Percentiles rank a stretch among this genome's conserved stretches.
phyloP scores from a whole-genome alignment of 2,113 vertebrate genomes.

The Perca schrenkii region DNA sequence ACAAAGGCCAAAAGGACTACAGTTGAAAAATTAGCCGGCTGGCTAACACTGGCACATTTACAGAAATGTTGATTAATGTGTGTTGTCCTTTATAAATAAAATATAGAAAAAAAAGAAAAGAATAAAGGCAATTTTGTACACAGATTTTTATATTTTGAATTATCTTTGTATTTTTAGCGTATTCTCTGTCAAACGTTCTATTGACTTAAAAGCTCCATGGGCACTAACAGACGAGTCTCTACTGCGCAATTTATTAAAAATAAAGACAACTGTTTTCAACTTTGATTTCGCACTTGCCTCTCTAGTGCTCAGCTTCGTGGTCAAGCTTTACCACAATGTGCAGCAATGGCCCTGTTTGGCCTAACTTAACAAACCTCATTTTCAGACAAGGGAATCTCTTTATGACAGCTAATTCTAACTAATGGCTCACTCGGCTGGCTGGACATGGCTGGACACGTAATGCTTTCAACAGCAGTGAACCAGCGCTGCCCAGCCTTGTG shows the following conservation, averaged over 20 bases:
- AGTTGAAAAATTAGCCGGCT: no score
- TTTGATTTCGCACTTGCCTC: slow-evolving; percentile 49
- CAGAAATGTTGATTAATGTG: no score
- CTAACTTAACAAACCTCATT: slow-evolving; percentile 59
- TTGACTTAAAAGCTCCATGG: slow-evolving; percentile 18
- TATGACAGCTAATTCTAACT: slow-evolving; percentile 40
- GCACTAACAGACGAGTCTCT: slow-evolving; percentile 33
- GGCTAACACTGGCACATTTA: no score
- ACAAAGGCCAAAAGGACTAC: no score
- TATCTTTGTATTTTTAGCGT: slow-evolving; percentile 1
- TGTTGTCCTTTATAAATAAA: no score
- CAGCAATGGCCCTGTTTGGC: slow-evolving; percentile 44
- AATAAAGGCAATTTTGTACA: not conserved
- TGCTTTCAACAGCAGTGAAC: slow-evolving; percentile 58
- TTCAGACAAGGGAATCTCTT: slow-evolving; percentile 58
- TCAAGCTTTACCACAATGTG: slow-evolving; percentile 45
- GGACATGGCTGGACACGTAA: slow-evolving; percentile 45
- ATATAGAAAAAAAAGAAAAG: no score
- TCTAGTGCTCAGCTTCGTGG: slow-evolving; percentile 35
- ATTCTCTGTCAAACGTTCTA: slow-evolving; percentile 20
- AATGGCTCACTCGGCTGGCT: not conserved
- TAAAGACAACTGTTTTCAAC: slow-evolving; percentile 17
- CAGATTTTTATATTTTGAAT: not conserved
- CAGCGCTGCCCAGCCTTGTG: slow-evolving; percentile 23
- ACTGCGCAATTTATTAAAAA: slow-evolving; percentile 17